These are phyloP conservation scores for Cygnus buccinator DNA, from an alignment of 2,113 vertebrate species.

Conservation along the genomic window DNA sequence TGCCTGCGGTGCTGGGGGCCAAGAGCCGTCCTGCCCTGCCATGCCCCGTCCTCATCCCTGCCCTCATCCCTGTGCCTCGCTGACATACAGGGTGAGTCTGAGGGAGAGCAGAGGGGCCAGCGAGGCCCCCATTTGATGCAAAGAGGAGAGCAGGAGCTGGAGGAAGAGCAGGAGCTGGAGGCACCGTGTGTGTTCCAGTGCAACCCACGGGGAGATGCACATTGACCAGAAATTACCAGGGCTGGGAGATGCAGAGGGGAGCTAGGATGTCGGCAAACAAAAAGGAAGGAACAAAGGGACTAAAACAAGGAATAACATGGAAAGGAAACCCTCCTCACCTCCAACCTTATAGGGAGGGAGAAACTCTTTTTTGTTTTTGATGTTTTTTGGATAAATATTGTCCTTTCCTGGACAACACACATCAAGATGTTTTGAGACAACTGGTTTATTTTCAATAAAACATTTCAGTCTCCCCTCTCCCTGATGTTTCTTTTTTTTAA, in stretches of 20 bases:
- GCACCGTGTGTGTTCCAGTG: rapidly evolving
- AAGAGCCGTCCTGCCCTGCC: too few relatives aligned
- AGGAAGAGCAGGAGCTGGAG: neutral
- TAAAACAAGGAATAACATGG: neutral
- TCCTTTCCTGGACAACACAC: neutral
- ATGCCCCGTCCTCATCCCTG: too few relatives aligned
- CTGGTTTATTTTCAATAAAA: neutral
- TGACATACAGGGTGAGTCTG: neutral
- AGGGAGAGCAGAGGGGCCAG: neutral
- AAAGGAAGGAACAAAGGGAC: neutral
- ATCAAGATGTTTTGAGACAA: neutral
- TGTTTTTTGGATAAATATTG: neutral
- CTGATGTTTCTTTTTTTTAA: neutral
- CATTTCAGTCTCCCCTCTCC: neutral
- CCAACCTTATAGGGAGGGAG: neutral
- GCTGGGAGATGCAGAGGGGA: neutral
- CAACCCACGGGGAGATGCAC: neutral
- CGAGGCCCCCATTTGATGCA: neutral
- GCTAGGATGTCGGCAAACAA: neutral
- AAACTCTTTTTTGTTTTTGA: neutral
- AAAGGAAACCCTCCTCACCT: neutral
- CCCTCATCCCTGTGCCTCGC: rapidly evolving
- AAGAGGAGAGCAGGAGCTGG: neutral
- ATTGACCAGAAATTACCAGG: neutral
- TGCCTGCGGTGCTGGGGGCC: neutral